Evolutionary conservation across 2,113 vertebrate species (phyloP), one percentile per base, ranked within the genome.

Genomic region (Periophthalmus modestus): DNA sequence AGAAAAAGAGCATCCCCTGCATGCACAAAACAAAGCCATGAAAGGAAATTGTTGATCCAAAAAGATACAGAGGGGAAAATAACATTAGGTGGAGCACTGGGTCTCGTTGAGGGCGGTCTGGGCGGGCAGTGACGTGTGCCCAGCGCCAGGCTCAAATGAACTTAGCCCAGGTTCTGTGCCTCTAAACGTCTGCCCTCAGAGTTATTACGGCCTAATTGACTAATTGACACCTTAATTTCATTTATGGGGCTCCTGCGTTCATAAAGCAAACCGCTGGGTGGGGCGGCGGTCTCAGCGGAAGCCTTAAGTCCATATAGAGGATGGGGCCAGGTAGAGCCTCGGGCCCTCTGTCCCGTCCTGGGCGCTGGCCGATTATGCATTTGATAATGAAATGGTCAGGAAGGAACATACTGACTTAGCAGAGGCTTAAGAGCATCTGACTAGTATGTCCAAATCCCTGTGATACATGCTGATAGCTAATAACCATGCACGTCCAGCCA

Each of bases 1-100:
- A 95, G 95, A 98, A 97, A 98, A 95, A 95, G 93, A 85, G 93
- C 93, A 96, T 97, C 96, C 95, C 94, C 95, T 94, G 94, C 94
- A 93, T 95, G 94, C 93, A 94, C 94, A 92, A 90, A 95, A 95
- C 94, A 95, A 95, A 89, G 84, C 91, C 88, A 90, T 87, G 88
- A 93, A 93, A 93, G 93, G 92, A 94, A 93, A 94, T 93, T 94
- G 93, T 92, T 92, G 93, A 95, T 94, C 91, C 92, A 92, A 94
- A 94, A 93, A 94, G 92, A 94, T 94, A 94, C 91, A 89, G 82
- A 89, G 87, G 75, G 86, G 90, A 92, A 95, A 94, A 95, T 93
- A 91, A 89, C 91, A 94, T 95, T 95, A 95, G 83, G 78, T 84
- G 88, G 90, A 89, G 91, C 85, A 87, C 91, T 89, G 89, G 86